phyloP scores from a whole-genome alignment of 2,797 vertebrate genomes.

The Orestias chungarensis region DNA sequence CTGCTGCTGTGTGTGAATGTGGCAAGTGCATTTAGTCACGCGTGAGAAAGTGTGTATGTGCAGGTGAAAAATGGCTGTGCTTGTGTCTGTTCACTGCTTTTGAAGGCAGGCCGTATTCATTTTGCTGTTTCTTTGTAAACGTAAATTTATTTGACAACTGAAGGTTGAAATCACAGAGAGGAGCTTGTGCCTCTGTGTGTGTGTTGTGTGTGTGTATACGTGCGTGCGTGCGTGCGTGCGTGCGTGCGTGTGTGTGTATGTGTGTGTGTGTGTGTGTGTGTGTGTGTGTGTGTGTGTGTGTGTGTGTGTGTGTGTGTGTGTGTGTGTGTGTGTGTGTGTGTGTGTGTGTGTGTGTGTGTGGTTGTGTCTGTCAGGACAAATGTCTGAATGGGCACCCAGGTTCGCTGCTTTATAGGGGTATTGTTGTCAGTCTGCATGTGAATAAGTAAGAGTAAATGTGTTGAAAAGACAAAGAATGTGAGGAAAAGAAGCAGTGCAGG shows the following conservation, averaged over 20 bases:
- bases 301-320: slow-evolving; percentile 3
- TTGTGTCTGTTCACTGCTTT: slow-evolving; percentile 31
- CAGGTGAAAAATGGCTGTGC: slow-evolving; percentile 21
- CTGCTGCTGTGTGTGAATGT: slow-evolving; percentile 40
- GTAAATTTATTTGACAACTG: slow-evolving; percentile 63
- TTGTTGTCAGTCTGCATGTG: slow-evolving; percentile 14
- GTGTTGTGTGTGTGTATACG: background rate
- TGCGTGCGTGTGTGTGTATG: background rate
- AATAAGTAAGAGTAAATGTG: slow-evolving; percentile 28
- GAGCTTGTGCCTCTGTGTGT: slow-evolving; percentile 2
- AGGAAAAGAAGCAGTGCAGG: slow-evolving; percentile 51
- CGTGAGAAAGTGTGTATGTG: slow-evolving; percentile 24
- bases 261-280: slow-evolving; percentile 1
- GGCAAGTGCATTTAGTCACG: slow-evolving; percentile 16
- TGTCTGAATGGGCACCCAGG: slow-evolving; percentile 48
- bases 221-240: slow-evolving; percentile 1
- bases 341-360: slow-evolving; percentile 6
- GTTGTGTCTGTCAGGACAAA: slow-evolving; percentile 20
- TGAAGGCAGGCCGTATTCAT: slow-evolving; percentile 19
- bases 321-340: background rate
- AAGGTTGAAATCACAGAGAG: slow-evolving; percentile 38
- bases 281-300: slow-evolving; percentile 6
- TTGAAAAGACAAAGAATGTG: slow-evolving; percentile 49
- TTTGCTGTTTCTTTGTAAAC: slow-evolving; percentile 36
- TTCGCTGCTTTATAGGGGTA: slow-evolving; percentile 40